These are phyloP conservation scores for Oxycera nigricornis DNA, from an alignment of 2,888 invertebrate genomes.

Conservation along the genomic window DNA sequence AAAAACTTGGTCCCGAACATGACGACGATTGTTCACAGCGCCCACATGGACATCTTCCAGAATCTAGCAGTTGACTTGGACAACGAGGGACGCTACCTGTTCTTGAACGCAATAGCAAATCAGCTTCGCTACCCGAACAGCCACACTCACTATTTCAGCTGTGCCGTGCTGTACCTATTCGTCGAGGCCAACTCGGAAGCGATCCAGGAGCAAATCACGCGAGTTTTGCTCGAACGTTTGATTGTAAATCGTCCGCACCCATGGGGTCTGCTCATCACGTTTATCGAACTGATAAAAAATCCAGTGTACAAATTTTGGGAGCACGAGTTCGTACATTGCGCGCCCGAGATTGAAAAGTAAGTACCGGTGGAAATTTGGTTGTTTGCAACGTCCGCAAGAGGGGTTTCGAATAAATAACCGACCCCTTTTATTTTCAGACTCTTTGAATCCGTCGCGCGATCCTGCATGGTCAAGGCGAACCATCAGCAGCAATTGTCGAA, in stretches of 20 bases:
- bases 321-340: conserved; percentile 99
- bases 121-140: conserved; percentile 99
- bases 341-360: conserved; percentile 99
- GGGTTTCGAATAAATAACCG: not conserved
- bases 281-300: conserved; percentile 98
- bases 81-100: conserved; percentile 94
- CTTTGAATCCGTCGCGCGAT: conserved; percentile 95
- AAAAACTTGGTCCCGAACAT: conserved; percentile 94
- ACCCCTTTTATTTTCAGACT: conserved; percentile 67
- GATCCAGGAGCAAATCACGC: conserved; percentile 97
- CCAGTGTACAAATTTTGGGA: conserved; percentile 98
- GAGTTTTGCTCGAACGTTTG: conserved; percentile 93
- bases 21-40: conserved; percentile 97
- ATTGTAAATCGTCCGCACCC: conserved; percentile 99
- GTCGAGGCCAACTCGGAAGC: conserved; percentile 97
- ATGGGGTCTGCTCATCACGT: conserved; percentile 98
- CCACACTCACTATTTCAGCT: conserved; percentile 99
- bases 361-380: conserved; percentile 56
- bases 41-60: conserved; percentile 99
- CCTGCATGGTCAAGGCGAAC: conserved; percentile 88
- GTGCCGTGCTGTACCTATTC: conserved; percentile 95
- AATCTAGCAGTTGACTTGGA: conserved; percentile 98
- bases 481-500: conserved; percentile 61
- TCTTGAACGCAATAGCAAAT: conserved; percentile 98
- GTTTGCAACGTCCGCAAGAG: not conserved